A percentile compares a stretch with the other conserved stretches of the same genome.
phyloP scores from a whole-genome alignment of 2,888 invertebrate genomes.

The Netelia fuscicornis region DNA sequence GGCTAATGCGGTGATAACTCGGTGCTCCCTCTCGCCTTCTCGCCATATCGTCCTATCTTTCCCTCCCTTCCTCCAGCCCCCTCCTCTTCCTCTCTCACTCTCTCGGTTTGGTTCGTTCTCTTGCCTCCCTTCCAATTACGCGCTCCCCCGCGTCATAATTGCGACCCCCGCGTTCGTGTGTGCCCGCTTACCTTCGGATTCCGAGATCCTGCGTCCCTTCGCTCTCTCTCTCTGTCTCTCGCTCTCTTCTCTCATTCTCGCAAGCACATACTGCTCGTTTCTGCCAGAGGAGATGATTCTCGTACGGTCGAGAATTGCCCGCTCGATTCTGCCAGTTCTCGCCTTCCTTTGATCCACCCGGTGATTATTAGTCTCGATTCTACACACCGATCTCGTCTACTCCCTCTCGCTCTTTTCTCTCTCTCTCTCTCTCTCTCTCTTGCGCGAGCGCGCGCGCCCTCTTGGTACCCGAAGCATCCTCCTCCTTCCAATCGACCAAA shows the following conservation, averaged over 20 bases:
- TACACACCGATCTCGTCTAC: not conserved
- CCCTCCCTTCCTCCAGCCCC: not conserved
- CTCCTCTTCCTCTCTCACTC: not conserved
- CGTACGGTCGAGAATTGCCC: slow-evolving; percentile 45
- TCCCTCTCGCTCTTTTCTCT: not conserved
- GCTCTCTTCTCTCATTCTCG: slow-evolving; percentile 13
- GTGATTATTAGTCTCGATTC: slow-evolving; percentile 56
- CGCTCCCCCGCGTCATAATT: slow-evolving; percentile 71
- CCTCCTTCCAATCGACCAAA: not conserved
- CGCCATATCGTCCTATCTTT: slow-evolving; percentile 14
- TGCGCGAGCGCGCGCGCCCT: no score
- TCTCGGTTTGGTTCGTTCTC: not conserved
- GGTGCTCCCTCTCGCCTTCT: slow-evolving; percentile 59
- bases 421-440: not conserved
- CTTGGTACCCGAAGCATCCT: not conserved
- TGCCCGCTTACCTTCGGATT: slow-evolving; percentile 24
- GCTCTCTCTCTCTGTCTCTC: not conserved
- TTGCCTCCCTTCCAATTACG: slow-evolving; percentile 69
- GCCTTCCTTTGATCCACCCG: slow-evolving; percentile 52
- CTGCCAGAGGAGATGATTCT: slow-evolving; percentile 20
- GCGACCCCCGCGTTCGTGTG: slow-evolving; percentile 61
- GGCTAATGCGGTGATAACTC: slow-evolving; percentile 75
- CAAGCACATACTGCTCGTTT: slow-evolving; percentile 1
- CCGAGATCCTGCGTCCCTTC: slow-evolving; percentile 23
- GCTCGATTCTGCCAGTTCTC: slow-evolving; percentile 15